Conservation (phyloP, 1,140 invertebrate genomes). For the Cyrtorhinus lividipennis region DNA sequence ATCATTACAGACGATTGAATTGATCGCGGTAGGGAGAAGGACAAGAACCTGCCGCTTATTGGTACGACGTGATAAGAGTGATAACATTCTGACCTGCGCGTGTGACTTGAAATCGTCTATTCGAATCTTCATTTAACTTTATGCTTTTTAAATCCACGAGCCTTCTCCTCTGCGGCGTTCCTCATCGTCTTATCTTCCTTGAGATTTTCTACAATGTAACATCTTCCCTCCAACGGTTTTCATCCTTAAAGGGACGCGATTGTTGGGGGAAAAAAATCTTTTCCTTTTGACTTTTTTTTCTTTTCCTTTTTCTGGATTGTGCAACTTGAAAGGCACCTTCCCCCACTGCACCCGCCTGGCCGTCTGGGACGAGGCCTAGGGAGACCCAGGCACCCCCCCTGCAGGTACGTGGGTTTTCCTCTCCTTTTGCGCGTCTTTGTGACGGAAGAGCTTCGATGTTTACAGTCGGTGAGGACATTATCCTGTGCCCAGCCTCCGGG, state of each 20-base stretch:
- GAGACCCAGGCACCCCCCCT: neutral
- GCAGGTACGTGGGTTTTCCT: neutral
- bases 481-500: neutral
- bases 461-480: constrained; percentile 6
- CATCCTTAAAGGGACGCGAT: neutral
- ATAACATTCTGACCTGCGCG: too few species aligned
- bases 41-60: too few species aligned
- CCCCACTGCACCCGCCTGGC: too few species aligned
- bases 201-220: constrained; percentile 1
- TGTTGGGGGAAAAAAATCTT: neutral
- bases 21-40: too few species aligned
- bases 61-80: too few species aligned
- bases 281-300: neutral
- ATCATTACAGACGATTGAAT: too few species aligned
- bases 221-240: constrained; percentile 8
- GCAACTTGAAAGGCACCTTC: constrained; percentile 2
- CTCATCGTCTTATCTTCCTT: neutral
- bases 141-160: neutral
- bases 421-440: neutral
- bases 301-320: neutral
- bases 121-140: too few species aligned
- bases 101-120: too few species aligned
- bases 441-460: neutral
- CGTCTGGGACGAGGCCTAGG: neutral
- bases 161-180: neutral